Conservation (phyloP, 2,797 vertebrate species). For the Linurgus olivaceus region DNA sequence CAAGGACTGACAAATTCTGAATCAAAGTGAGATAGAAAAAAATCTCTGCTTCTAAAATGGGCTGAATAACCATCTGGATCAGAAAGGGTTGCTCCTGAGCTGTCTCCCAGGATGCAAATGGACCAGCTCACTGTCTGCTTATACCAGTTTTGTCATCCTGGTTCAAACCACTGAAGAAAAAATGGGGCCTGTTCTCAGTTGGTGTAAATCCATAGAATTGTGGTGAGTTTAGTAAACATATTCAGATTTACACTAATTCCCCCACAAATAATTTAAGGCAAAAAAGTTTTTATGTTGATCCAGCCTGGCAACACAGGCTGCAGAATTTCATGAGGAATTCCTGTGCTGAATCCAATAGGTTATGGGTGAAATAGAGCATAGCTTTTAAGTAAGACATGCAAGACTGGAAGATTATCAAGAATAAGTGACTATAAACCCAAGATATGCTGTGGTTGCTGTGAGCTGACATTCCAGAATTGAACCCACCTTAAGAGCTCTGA, state of each 20-base stretch:
- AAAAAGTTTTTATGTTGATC: background rate
- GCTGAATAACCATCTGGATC: background rate
- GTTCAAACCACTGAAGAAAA: background rate
- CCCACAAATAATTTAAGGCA: background rate
- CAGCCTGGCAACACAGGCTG: background rate
- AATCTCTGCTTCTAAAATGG: background rate
- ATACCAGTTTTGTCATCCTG: background rate
- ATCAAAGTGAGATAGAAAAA: background rate
- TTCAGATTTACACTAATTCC: background rate
- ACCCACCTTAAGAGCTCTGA: background rate
- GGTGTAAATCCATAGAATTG: background rate
- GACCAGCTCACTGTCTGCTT: background rate
- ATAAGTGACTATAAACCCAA: background rate
- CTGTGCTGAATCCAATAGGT: background rate
- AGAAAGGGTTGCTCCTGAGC: background rate
- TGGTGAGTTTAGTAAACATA: background rate
- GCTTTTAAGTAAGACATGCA: background rate
- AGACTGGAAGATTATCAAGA: background rate
- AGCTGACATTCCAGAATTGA: background rate
- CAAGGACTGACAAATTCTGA: background rate
- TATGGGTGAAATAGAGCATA: background rate
- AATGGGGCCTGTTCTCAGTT: background rate
- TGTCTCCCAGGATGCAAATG: background rate
- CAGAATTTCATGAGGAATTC: background rate
- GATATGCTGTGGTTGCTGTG: background rate